Base-by-base conservation (phyloP, 2,888 invertebrate species). In the Ptychoptera contaminata region DNA sequence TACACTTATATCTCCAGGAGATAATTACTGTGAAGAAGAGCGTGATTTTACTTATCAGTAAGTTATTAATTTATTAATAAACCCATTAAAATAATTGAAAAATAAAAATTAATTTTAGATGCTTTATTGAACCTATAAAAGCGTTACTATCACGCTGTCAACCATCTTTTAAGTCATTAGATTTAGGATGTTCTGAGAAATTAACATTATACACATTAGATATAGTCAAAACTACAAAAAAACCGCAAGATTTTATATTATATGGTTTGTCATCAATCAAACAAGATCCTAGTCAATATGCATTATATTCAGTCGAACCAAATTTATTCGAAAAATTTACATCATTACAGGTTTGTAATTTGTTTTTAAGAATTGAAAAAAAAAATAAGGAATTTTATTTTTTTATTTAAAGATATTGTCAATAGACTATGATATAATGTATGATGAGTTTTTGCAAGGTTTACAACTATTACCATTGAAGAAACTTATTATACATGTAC, bases 201-300 rank as follows among this genome's bases (percentile, higher is more conserved):
- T 53, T 65, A 37, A 61, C 62, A 30, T 60, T 61, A 45, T 62
- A 61, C 48, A 61, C 62, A 44, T 54, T 57, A 44, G 65, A 65
- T 48, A 29, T 45, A 15, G 37, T 45, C 37, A 14, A 40, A 52
- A 59, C 63, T 43, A 54, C 60, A 46, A 56, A 61, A 42, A 63
- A 65, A 48, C 67, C 76, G 40, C 68, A 71, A 52, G 71, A 73
- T 47, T 59, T 83, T 41, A 68, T 71, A 47, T 69, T 73, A 49
- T 66, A 83, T 37, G 78, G 80, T 53, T 63, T 83, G 52, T 79
- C 81, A 50, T 79, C 80, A 42, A 73, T 83, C 30, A 82, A 82
- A 61, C 78, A 78, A 58, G 77, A 81, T 67, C 78, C 81, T 46
- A 73, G 75, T 54, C 70, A 73, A 55, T 81, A 81, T 63, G 69